Evolutionary conservation across 2,797 vertebrate species (phyloP), one percentile per base, ranked within the genome.

Genomic region (Oreochromis grahami): DNA sequence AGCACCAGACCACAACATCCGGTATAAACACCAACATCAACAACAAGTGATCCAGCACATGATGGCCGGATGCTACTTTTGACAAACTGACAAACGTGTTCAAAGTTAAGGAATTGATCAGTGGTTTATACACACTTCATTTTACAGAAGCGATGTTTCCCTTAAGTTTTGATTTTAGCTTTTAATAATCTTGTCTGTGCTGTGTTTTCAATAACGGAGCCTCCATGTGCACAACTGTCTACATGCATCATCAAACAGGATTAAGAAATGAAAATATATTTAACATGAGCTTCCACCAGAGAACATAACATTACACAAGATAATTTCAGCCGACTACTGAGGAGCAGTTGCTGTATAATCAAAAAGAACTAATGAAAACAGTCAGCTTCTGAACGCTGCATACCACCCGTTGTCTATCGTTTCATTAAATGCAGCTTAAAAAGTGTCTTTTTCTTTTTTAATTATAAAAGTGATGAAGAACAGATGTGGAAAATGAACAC

Each of bases 401-500:
- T 34, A 80, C 55, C 43, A 70, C 74, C 79, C 15, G 12, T 32
- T 32, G 76, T 60, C 17, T 65, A 68, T 50, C 43, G 50, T 81
- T 87, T 83, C 21, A 36, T 10, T 77, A 55, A 50, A 79, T 56
- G 50, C 41, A 68, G 48, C 45, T 7, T 45, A 43, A n/a, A 43
- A n/a, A 24, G 24, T 48, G 78, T 83, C 34, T 76, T 83, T 77
- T 76, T 83, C 53, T 85, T 79, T 77, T 65, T 41, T 65, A 41
- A 65, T 65, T 65, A 65, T 70, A 83, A 88, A 63, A 63, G 43
- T 76, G 63, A 92, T 80, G 79, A 85, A 86, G 77, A 78, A 84
- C 85, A 88, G 77, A 81, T 80, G 81, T 78, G 32, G 78, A 79
- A 87, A 81, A 29, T 68, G 29, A 83, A 56, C 82, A 68, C 74